A percentile compares a stretch with the other conserved stretches of the same genome.
Evolutionary conservation across 64 coral and sea anemone genomes (phyloP).

Genomic region (Hydrozoanthus tunicans): DNA sequence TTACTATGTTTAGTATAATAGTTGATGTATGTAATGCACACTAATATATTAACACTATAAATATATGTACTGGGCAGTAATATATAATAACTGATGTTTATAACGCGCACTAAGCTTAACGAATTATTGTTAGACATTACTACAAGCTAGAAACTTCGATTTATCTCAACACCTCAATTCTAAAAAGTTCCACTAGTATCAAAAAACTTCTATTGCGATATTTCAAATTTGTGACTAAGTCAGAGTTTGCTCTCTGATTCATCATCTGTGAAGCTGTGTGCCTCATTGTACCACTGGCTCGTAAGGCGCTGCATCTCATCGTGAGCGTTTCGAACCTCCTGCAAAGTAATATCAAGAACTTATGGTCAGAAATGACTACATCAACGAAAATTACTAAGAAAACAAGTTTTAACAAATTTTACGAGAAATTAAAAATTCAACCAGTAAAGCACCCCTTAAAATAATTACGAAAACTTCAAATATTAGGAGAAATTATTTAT

Average conservation of each 20-base stretch:
- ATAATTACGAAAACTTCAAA: too few relatives aligned
- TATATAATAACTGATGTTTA: too few relatives aligned
- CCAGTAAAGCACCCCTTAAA: too few relatives aligned
- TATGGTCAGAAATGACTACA: not conserved
- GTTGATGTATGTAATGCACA: too few relatives aligned
- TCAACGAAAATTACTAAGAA: not conserved
- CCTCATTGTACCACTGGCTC: constrained; percentile 89
- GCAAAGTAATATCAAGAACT: not conserved
- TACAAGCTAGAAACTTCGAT: not conserved
- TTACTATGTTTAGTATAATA: not conserved
- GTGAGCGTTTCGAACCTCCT: constrained; percentile 87
- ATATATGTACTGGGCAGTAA: too few relatives aligned
- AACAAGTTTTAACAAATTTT: not conserved
- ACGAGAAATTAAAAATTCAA: not conserved
- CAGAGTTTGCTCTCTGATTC: constrained; percentile 60
- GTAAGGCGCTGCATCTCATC: constrained; percentile 94
- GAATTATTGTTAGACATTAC: not conserved
- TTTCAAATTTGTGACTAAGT: not conserved
- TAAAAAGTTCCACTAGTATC: not conserved
- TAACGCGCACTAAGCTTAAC: not conserved
- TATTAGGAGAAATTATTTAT: too few relatives aligned
- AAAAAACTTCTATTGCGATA: not conserved
- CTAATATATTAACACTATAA: too few relatives aligned
- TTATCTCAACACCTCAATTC: not conserved
- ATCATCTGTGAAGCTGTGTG: constrained; percentile 80